These are phyloP conservation scores for Paramormyrops hopkinsi DNA, from an alignment of 2,797 vertebrate genomes.

Conservation along the genomic window DNA sequence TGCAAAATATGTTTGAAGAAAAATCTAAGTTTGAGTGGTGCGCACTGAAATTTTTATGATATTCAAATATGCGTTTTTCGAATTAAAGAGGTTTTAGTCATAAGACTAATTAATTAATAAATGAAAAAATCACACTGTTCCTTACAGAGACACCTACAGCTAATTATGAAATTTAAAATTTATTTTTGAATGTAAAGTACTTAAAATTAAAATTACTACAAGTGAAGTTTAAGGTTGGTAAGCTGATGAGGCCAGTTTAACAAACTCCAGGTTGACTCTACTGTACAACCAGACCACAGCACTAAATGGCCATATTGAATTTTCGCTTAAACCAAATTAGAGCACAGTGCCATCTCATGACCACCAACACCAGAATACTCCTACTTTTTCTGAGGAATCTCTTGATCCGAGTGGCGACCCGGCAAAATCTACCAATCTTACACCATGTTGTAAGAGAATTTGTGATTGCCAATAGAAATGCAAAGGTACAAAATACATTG, in stretches of 20 bases:
- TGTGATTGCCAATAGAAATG: background rate
- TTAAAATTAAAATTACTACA: background rate
- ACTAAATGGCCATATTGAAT: background rate
- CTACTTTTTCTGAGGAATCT: background rate
- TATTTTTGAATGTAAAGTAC: background rate
- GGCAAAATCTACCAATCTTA: background rate
- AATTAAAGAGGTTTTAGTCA: background rate
- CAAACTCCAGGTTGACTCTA: background rate
- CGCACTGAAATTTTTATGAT: background rate
- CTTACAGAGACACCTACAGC: background rate
- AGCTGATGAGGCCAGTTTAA: background rate
- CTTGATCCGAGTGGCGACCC: background rate
- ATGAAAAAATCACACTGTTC: background rate
- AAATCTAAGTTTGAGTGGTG: background rate
- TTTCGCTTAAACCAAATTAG: background rate
- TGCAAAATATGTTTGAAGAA: background rate
- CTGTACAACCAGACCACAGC: background rate
- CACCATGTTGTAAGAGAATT: background rate
- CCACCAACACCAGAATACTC: background rate
- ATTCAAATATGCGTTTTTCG: background rate
- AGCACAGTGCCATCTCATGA: background rate
- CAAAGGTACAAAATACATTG: background rate
- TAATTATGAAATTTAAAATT: background rate
- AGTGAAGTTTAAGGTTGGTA: background rate
- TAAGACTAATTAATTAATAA: background rate